Evolutionary conservation across 2,888 invertebrate species (phyloP), one percentile per base, ranked within the genome.

Genomic region (Cataglyphis altisquamis): DNA sequence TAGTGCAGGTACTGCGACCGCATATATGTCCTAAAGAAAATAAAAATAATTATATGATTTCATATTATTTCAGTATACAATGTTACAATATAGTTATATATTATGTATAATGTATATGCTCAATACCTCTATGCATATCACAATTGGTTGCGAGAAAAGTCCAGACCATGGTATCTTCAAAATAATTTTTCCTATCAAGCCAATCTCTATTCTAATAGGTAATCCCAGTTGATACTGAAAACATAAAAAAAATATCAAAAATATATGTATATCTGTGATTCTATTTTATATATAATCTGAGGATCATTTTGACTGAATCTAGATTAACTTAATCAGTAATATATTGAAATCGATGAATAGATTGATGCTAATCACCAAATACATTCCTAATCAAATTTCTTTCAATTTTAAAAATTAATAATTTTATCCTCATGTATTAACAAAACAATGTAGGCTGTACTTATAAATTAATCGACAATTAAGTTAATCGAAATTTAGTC

Each of bases 191-290:
- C 98, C 98, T 84, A 98, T 97, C 10, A 97, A 96, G 25, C 98
- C 98, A 80, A 97, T 97, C 95, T 97, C 97, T 18, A 98, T 97
- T 95, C 97, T 97, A 87, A 98, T 97, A 0, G 98, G 98, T 68
- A 98, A 95, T 91, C 97, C 97, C 55, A 98, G 95, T 94, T 97
- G 97, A 91, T 97, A 97, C 98, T 98, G 95, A 55, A 96, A 96
- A 15, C 0, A 9, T 52, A 25, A 60, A 60, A 18, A 18, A n/a
- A 6, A 48, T 5, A 48, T 5, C 6, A 6, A 18, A 48, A 18
- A 48, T 45, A 45, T 45, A 48, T 48, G n/a, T n/a, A n/a, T 18
- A 48, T 18, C 8, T 8, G 6, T 52, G n/a, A 52, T 52, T n/a
- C n/a, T 8, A 52, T 52, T 52, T 52, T 25, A 25, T 52, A n/a